A percentile compares a stretch with the other conserved stretches of the same genome.
Evolutionary conservation across 2,113 vertebrate species (phyloP).

Genomic region (Gambusia affinis): DNA sequence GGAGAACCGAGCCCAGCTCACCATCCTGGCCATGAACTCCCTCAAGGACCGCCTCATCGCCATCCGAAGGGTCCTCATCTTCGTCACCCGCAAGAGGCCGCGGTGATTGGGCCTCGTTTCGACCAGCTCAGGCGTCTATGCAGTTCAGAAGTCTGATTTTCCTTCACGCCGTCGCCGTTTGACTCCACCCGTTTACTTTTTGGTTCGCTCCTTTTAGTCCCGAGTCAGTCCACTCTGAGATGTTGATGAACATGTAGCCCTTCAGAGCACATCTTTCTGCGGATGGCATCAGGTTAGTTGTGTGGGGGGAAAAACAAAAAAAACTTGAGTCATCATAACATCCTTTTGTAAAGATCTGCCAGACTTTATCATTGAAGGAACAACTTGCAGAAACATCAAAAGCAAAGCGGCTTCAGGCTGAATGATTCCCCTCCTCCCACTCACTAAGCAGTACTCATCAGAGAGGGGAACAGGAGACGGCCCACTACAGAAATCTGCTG

Average conservation of each 20-base stretch:
- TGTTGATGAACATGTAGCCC: constrained; percentile 7
- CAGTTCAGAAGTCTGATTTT: constrained; percentile 31
- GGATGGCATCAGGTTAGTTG: neutral
- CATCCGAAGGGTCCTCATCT: constrained; percentile 87
- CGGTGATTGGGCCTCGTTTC: constrained; percentile 72
- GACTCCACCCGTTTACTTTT: neutral
- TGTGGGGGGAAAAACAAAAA: neutral
- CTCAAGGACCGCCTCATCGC: constrained; percentile 90
- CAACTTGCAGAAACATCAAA: neutral
- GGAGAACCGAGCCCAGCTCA: constrained; percentile 90
- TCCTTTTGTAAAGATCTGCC: neutral
- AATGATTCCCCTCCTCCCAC: neutral
- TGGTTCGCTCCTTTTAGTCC: neutral
- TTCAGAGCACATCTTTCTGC: neutral
- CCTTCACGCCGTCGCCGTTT: neutral
- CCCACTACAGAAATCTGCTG: neutral
- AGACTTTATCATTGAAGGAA: neutral
- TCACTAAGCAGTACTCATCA: constrained; percentile 7
- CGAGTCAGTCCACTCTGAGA: neutral
- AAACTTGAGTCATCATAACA: no score
- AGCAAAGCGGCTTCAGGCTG: neutral
- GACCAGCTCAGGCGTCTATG: constrained; percentile 30
- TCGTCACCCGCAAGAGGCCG: constrained; percentile 88
- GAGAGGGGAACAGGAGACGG: neutral
- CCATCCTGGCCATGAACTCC: constrained; percentile 88